These are phyloP conservation scores for Pipistrellus nathusii DNA, from an alignment of 2,797 vertebrate genomes.

Conservation along the genomic window DNA sequence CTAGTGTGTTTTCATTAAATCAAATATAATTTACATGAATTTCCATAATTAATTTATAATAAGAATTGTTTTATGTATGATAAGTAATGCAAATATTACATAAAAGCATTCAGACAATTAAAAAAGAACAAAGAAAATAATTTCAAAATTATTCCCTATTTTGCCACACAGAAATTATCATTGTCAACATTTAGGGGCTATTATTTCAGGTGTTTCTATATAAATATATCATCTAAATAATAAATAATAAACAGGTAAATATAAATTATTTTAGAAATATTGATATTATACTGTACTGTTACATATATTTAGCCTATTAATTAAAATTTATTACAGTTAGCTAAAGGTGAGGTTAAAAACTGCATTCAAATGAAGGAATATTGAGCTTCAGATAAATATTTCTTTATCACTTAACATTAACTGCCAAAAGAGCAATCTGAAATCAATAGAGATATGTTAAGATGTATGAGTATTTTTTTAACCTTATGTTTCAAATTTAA, in stretches of 20 bases:
- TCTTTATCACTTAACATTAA: background rate
- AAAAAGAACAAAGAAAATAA: background rate
- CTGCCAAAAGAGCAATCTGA: background rate
- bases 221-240: background rate
- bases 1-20: background rate
- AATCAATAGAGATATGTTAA: slow-evolving; percentile 24
- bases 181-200: background rate
- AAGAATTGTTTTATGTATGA: background rate
- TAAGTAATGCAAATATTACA: background rate
- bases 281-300: background rate
- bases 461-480: background rate
- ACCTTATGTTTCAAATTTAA: slow-evolving; percentile 8
- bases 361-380: slow-evolving; percentile 32
- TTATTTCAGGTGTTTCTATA: background rate
- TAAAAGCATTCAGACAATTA: background rate
- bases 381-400: slow-evolving; percentile 40
- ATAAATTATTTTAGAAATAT: background rate
- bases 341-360: background rate
- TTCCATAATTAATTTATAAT: background rate
- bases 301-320: background rate
- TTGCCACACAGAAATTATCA: background rate
- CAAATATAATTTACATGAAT: background rate
- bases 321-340: slow-evolving; percentile 16
- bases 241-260: background rate
- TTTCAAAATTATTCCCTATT: background rate